Percentiles rank a stretch among this genome's conserved stretches.
Conservation (phyloP, 1,140 invertebrate genomes). For the Aphaenogaster ashmeadi region DNA sequence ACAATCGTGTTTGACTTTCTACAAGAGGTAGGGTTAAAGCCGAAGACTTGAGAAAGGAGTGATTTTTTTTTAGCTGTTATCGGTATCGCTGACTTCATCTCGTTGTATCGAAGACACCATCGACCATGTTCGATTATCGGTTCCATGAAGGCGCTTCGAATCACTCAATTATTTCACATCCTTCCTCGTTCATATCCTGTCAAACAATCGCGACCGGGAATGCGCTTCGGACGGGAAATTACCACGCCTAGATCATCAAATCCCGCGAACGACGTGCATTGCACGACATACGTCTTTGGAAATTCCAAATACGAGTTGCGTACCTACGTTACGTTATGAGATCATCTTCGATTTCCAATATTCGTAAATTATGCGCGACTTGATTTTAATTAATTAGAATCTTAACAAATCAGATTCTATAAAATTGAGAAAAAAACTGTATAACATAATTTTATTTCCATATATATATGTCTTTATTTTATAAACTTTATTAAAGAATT, state of each 20-base stretch:
- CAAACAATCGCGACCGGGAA: conserved; percentile 31
- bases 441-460: background rate
- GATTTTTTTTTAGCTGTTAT: conserved; percentile 7
- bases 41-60: background rate
- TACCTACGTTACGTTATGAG: background rate
- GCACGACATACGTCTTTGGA: background rate
- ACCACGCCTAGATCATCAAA: conserved; percentile 30
- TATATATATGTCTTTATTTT: background rate
- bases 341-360: background rate
- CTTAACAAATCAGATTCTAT: background rate
- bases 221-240: conserved; percentile 35
- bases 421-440: background rate
- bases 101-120: background rate
- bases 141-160: background rate
- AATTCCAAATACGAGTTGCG: background rate
- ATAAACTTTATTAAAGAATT: background rate
- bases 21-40: background rate
- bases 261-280: background rate
- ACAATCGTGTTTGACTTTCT: conserved; percentile 48
- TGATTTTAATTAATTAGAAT: conserved; percentile 4
- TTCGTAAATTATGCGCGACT: background rate
- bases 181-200: conserved; percentile 60
- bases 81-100: background rate
- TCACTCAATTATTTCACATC: conserved; percentile 49
- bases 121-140: conserved; percentile 24